Percentiles rank a stretch among this genome's conserved stretches.
Evolutionary conservation across 2,797 vertebrate genomes (phyloP).

Genomic region (Synaphobranchus kaupii): DNA sequence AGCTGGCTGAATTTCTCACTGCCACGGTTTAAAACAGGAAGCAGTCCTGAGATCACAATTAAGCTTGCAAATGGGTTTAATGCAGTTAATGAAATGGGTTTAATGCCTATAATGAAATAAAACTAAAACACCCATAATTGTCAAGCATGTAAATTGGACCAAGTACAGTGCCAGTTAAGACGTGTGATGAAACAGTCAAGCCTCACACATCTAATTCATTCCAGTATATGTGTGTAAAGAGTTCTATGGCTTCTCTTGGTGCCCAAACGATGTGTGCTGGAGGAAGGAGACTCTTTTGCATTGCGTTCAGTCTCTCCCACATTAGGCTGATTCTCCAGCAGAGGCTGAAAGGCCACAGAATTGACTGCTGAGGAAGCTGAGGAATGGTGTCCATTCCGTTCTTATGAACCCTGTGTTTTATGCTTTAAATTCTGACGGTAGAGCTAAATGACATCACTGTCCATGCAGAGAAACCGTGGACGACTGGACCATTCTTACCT

Average conservation of each 20-base stretch:
- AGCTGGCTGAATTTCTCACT: too few relatives aligned
- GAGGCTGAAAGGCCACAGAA: not conserved
- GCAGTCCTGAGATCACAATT: too few relatives aligned
- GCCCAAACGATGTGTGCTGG: not conserved
- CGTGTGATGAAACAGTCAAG: not conserved
- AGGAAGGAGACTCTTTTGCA: not conserved
- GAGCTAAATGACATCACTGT: not conserved
- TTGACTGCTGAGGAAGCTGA: not conserved
- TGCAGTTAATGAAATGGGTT: too few relatives aligned
- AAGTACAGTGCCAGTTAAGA: not conserved
- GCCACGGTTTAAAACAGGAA: too few relatives aligned
- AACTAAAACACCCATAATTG: not conserved
- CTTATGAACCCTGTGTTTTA: too few relatives aligned
- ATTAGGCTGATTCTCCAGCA: not conserved
- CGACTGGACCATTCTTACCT: conserved; percentile 58
- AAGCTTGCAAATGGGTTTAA: too few relatives aligned
- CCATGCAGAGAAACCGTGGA: not conserved
- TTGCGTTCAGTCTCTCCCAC: not conserved
- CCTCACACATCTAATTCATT: not conserved
- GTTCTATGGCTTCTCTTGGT: too few relatives aligned
- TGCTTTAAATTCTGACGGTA: not conserved
- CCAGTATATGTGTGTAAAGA: too few relatives aligned
- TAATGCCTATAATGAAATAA: too few relatives aligned
- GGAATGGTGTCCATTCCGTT: not conserved
- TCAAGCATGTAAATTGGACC: not conserved